Conservation (phyloP, 2,797 vertebrate genomes). For the Labroides dimidiatus region DNA sequence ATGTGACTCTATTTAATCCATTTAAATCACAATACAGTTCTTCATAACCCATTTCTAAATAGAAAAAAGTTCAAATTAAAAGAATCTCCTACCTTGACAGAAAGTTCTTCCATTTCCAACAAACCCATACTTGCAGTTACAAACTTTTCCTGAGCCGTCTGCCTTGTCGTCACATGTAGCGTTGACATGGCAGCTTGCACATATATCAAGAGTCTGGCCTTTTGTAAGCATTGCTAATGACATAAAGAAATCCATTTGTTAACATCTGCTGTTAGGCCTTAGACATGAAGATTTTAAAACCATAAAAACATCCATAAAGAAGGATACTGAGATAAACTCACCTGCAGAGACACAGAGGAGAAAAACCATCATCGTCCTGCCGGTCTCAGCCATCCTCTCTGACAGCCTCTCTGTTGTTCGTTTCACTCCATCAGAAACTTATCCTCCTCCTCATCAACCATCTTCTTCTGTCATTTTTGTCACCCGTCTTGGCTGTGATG, state of each 20-base stretch:
- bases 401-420: constrained; percentile 8
- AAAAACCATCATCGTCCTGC: constrained; percentile 28
- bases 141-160: constrained; percentile 86
- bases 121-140: constrained; percentile 95
- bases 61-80: too few relatives aligned
- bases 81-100: constrained; percentile 90
- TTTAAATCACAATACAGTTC: too few relatives aligned
- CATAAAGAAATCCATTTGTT: background rate
- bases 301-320: too few relatives aligned
- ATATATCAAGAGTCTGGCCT: constrained; percentile 80
- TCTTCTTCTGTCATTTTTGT: constrained; percentile 12
- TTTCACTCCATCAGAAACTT: constrained; percentile 30
- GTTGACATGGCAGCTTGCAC: constrained; percentile 88
- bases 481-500: constrained; percentile 50
- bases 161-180: constrained; percentile 88
- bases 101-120: constrained; percentile 90
- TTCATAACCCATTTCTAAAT: too few relatives aligned
- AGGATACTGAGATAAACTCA: constrained; percentile 43
- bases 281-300: too few relatives aligned
- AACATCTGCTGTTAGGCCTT: background rate
- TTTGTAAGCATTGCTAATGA: constrained; percentile 38
- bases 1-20: too few relatives aligned
- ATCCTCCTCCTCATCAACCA: constrained; percentile 21
- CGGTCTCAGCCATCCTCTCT: constrained; percentile 55
- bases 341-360: constrained; percentile 69